Base-by-base conservation (phyloP, 2,113 vertebrate species). In the Lophura nycthemera region DNA sequence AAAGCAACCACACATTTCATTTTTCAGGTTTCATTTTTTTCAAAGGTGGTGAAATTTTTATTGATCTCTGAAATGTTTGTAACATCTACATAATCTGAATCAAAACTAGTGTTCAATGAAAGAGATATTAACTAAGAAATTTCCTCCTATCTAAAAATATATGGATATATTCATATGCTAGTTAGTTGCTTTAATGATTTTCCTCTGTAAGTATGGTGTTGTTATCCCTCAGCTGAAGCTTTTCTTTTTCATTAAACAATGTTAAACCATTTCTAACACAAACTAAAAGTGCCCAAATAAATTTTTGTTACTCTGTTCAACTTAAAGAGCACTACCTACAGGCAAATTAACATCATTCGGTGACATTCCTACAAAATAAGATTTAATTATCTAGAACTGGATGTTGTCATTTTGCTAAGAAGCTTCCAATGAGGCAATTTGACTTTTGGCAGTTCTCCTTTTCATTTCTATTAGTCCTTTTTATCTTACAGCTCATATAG, bases 311-410 rank as follows among this genome's bases (percentile, higher is more conserved):
- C 76, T 38, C 22, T 71, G 59, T 54, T 91, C 91, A 96, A 94
- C 19, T 40, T 73, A 82, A 95, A 85, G 30, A 42, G 24, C 19
- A 87, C 22, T 82, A 89, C 82, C 80, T 82, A 87, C 91, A 92
- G 83, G 88, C 85, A 96, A 96, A 96, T 92, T 66, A 60, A 56
- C 34, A 86, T 95, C 27, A 88, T 42, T 80, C 83, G 86, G 47
- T 91, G 89, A 80, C 56, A 94, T 77, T 94, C 66, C 63, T 81
- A 81, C 74, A 92, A 86, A 93, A 70, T n/a, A 92, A 77, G 60
- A 71, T 74, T 72, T 86, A 95, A 95, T 96, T 94, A 81, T 50
- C 47, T 83, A 79, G 86, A 91, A 82, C 56, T 86, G 36, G 48
- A 83, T 92, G 50, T 78, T 83, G 83, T 61, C 78, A 96, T 84